Conservation (phyloP, 2,113 vertebrate species). For the Amphiprion ocellaris region DNA sequence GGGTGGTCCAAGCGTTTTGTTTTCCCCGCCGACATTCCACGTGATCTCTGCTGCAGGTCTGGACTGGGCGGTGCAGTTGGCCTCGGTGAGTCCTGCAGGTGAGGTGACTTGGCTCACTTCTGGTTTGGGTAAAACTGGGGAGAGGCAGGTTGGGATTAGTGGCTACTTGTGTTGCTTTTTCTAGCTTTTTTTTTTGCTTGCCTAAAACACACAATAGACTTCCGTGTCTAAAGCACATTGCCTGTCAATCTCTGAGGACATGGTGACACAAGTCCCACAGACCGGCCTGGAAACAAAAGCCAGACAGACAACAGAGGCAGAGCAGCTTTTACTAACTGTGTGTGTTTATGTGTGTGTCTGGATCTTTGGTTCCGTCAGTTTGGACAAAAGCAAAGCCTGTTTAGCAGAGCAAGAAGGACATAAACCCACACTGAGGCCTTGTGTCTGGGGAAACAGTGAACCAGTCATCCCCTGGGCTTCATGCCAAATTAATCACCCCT, state of each 20-base stretch:
- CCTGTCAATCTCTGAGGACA: conserved; percentile 32
- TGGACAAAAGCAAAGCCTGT: conserved; percentile 61
- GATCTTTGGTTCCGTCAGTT: conserved; percentile 23
- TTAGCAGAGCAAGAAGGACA: conserved; percentile 25
- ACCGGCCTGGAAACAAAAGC: conserved; percentile 53
- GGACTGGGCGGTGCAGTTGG: conserved; percentile 82
- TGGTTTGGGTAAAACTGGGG: conserved; percentile 82
- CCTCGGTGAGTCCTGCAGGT: conserved; percentile 76
- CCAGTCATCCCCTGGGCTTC: conserved; percentile 62
- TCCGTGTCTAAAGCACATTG: conserved; percentile 25
- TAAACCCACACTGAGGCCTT: conserved; percentile 58
- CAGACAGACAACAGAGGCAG: conserved; percentile 38
- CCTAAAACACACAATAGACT: neutral
- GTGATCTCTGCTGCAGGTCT: conserved; percentile 75
- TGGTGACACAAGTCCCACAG: conserved; percentile 30
- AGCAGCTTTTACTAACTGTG: conserved; percentile 50
- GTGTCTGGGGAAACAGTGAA: conserved; percentile 73
- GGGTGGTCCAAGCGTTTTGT: conserved; percentile 74
- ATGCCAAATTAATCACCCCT: conserved; percentile 68
- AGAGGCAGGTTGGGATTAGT: neutral
- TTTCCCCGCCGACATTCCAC: conserved; percentile 76
- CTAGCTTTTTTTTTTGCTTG: too few species aligned
- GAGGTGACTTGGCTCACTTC: conserved; percentile 74
- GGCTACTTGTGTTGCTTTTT: neutral
- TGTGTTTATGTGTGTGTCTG: conserved; percentile 41